Conservation (phyloP, 2,113 vertebrate species). For the Sarotherodon lohbergeri region DNA sequence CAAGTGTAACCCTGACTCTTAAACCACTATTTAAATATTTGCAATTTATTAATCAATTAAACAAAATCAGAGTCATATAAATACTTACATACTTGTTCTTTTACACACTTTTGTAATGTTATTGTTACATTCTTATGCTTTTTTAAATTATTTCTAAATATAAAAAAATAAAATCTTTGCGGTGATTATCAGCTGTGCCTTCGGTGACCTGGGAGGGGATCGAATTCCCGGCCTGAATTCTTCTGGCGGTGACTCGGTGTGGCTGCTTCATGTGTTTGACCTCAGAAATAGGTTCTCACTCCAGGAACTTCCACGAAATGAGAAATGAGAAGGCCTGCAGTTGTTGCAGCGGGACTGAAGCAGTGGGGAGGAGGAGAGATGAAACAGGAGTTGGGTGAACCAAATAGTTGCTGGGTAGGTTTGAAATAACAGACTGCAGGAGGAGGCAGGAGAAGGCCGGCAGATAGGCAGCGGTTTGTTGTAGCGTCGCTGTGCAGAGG, state of each 20-base stretch:
- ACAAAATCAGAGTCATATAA: neutral
- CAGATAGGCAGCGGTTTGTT: neutral
- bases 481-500: neutral
- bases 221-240: neutral
- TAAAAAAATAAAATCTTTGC: neutral
- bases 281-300: neutral
- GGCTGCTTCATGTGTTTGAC: neutral
- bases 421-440: neutral
- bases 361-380: neutral
- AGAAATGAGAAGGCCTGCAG: neutral
- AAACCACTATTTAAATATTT: neutral
- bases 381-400: neutral
- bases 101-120: neutral
- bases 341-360: neutral
- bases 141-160: neutral
- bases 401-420: neutral
- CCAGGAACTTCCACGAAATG: neutral
- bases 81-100: neutral
- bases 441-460: neutral
- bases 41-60: neutral
- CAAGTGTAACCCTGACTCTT: no score
- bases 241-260: neutral
- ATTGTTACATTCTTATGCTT: neutral
- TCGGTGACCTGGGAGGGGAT: neutral
- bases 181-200: neutral